These are phyloP conservation scores for Drosophila meridionalis DNA, from an alignment of 2,888 invertebrate species.

Conservation along the genomic window DNA sequence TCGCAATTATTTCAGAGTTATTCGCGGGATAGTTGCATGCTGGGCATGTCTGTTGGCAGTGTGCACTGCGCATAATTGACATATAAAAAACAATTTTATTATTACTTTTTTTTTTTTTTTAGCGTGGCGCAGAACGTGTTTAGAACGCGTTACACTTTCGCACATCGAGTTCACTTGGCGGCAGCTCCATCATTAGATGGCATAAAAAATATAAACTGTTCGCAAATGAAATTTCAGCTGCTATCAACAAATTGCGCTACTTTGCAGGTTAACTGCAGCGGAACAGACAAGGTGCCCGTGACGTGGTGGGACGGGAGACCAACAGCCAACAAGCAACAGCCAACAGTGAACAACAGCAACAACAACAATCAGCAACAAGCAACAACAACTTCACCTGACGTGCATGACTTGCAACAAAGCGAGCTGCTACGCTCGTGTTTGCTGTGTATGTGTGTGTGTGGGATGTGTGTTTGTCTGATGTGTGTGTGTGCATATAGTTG, in stretches of 20 bases:
- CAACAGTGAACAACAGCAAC: slow-evolving; percentile 22
- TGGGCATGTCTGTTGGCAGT: slow-evolving; percentile 14
- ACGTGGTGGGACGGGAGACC: slow-evolving; percentile 35
- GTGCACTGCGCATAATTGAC: slow-evolving; percentile 54
- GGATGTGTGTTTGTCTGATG: slow-evolving; percentile 1
- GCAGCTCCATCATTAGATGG: slow-evolving; percentile 57
- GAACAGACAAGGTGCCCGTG: slow-evolving; percentile 65
- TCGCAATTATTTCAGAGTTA: slow-evolving; percentile 38
- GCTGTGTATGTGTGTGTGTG: slow-evolving; percentile 8
- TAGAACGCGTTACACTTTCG: slow-evolving; percentile 51
- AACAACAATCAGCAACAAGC: slow-evolving; percentile 26
- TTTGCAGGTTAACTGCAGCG: slow-evolving; percentile 78
- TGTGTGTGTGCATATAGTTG: slow-evolving; percentile 46
- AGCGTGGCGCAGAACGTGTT: slow-evolving; percentile 57
- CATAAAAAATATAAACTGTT: slow-evolving; percentile 65
- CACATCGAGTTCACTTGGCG: slow-evolving; percentile 25
- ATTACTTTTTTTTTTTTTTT: slow-evolving; percentile 30
- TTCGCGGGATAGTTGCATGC: slow-evolving; percentile 19
- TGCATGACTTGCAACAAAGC: slow-evolving; percentile 79
- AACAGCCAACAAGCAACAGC: slow-evolving; percentile 31
- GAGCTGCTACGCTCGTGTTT: slow-evolving; percentile 14
- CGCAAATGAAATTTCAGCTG: slow-evolving; percentile 77
- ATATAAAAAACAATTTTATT: slow-evolving; percentile 62
- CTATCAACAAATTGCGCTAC: slow-evolving; percentile 80
- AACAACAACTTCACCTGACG: slow-evolving; percentile 64